Conservation (phyloP, 2,113 vertebrate genomes). For the Acanthochromis polyacanthus region DNA sequence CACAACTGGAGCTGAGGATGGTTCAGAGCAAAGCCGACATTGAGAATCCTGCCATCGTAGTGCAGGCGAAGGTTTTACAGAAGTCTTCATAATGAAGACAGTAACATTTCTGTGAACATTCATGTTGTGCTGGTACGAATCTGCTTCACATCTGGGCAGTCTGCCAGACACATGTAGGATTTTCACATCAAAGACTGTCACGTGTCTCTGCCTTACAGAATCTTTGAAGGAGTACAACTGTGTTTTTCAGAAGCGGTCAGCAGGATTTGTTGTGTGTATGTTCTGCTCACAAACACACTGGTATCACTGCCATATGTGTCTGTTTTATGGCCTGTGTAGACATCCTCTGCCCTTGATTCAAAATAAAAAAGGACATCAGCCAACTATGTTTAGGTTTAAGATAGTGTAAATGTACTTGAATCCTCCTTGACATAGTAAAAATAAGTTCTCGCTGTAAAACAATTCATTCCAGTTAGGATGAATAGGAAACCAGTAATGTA, state of each 20-base stretch:
- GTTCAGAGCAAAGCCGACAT: slow-evolving; percentile 97
- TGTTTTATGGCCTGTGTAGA: slow-evolving; percentile 50
- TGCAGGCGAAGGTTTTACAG: slow-evolving; percentile 89
- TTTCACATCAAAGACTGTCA: slow-evolving; percentile 83
- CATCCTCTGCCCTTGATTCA: slow-evolving; percentile 22
- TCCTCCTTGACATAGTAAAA: slow-evolving; percentile 1
- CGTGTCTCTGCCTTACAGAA: slow-evolving; percentile 87
- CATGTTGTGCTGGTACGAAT: slow-evolving; percentile 19
- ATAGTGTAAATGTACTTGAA: slow-evolving; percentile 39
- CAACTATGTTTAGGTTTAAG: slow-evolving; percentile 18
- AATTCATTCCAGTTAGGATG: not conserved
- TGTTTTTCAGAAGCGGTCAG: slow-evolving; percentile 72
- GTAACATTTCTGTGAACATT: slow-evolving; percentile 9
- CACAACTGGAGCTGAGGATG: slow-evolving; percentile 96
- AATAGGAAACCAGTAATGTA: slow-evolving; percentile 23
- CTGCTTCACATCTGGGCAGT: slow-evolving; percentile 5
- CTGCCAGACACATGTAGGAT: slow-evolving; percentile 20
- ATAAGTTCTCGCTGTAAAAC: slow-evolving; percentile 1
- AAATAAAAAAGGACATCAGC: slow-evolving; percentile 25
- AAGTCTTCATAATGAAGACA: slow-evolving; percentile 65
- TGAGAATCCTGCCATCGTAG: slow-evolving; percentile 91
- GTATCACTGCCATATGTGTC: slow-evolving; percentile 64
- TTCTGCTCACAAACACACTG: slow-evolving; percentile 46
- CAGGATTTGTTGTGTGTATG: slow-evolving; percentile 27
- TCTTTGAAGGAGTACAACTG: slow-evolving; percentile 76